A percentile compares a stretch with the other conserved stretches of the same genome.
phyloP scores from a whole-genome alignment of 2,113 vertebrate genomes.

The Ophthalmolycus amberensis region DNA sequence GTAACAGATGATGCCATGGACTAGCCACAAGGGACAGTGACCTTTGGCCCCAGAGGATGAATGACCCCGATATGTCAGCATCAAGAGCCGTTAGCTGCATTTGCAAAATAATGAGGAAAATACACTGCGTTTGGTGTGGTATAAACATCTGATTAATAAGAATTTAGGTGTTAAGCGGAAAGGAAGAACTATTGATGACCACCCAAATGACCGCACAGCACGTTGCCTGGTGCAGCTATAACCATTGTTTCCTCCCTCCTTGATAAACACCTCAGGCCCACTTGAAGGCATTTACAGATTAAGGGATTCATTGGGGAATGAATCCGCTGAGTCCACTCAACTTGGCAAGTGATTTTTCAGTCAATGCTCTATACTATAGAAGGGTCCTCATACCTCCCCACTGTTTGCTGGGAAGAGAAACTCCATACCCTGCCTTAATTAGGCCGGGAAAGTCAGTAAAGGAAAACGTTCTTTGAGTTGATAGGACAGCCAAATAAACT shows the following conservation, averaged over 20 bases:
- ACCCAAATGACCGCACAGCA: constrained; percentile 1
- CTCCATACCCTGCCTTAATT: neutral
- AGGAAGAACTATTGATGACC: constrained; percentile 8
- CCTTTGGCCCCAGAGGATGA: constrained; percentile 45
- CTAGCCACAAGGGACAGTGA: constrained; percentile 23
- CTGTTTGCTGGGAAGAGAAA: neutral
- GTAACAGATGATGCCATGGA: constrained; percentile 52
- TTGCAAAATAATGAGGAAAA: neutral
- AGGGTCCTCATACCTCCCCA: neutral
- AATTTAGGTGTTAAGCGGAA: neutral
- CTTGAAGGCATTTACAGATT: constrained; percentile 28
- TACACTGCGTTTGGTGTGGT: neutral
- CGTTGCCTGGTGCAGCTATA: neutral
- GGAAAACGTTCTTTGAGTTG: neutral
- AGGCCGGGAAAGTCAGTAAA: neutral
- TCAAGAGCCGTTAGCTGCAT: neutral
- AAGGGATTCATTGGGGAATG: constrained; percentile 20
- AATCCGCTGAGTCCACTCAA: constrained; percentile 14
- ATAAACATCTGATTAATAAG: neutral
- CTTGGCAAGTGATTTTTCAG: constrained; percentile 10
- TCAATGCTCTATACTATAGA: neutral
- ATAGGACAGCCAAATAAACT: constrained; percentile 1
- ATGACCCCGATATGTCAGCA: constrained; percentile 28
- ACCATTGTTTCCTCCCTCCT: neutral
- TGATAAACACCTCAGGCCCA: neutral